Evolutionary conservation across 2,888 invertebrate genomes (phyloP).

Genomic region (Ochropleura leucogaster): DNA sequence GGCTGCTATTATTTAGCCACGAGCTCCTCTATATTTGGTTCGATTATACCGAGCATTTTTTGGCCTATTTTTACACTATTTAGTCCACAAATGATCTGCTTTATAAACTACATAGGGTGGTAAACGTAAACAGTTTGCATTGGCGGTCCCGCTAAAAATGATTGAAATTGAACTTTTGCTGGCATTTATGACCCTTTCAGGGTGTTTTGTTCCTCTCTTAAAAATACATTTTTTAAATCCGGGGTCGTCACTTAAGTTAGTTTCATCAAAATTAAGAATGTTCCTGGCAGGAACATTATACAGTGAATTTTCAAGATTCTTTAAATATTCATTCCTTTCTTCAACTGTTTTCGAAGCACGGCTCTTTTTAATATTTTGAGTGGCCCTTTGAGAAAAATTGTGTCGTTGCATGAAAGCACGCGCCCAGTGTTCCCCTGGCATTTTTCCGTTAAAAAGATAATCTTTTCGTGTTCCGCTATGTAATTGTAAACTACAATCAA

Average conservation of each 20-base stretch:
- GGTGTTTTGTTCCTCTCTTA: neutral
- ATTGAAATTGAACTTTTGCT: constrained; percentile 1
- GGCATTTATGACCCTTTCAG: neutral
- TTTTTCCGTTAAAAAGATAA: constrained; percentile 1
- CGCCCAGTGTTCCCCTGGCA: constrained; percentile 3
- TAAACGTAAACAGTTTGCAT: neutral
- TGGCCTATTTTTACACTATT: neutral
- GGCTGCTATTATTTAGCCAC: too few species aligned
- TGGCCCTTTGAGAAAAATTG: constrained; percentile 1
- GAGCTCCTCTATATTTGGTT: neutral
- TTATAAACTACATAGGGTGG: constrained; percentile 11
- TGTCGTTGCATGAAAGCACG: constrained; percentile 1
- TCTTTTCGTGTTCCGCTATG: neutral
- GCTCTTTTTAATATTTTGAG: constrained; percentile 1
- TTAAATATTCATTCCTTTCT: constrained; percentile 4
- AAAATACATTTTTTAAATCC: constrained; percentile 13
- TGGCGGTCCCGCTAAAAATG: constrained; percentile 4
- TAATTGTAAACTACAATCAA: constrained; percentile 1
- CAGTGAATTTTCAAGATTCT: constrained; percentile 4
- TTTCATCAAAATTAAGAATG: constrained; percentile 9
- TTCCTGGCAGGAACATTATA: neutral
- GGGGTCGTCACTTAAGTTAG: constrained; percentile 4
- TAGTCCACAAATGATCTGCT: constrained; percentile 5
- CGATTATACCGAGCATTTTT: constrained; percentile 3
- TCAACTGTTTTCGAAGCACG: constrained; percentile 7